Evolutionary conservation across 2,113 vertebrate genomes (phyloP).

Genomic region (Potamarius usumacintae): DNA sequence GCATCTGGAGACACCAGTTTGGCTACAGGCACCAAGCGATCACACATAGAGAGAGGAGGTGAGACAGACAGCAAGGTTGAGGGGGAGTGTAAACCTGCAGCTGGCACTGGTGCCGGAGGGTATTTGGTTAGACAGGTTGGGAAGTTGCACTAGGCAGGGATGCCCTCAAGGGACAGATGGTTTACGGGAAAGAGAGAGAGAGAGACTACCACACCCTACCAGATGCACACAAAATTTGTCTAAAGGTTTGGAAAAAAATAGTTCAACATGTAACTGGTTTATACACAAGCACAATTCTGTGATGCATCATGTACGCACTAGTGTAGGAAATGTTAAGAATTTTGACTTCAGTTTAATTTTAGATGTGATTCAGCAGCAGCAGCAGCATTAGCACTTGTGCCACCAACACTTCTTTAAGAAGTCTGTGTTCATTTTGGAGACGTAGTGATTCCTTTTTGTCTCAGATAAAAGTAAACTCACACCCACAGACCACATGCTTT

Average conservation of each 20-base stretch:
- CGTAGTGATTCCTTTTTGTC: not conserved
- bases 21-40: slow-evolving; percentile 73
- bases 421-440: not conserved
- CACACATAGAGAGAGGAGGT: slow-evolving; percentile 50
- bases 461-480: not conserved
- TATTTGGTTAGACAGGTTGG: slow-evolving; percentile 74
- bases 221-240: slow-evolving; percentile 38
- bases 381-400: not conserved
- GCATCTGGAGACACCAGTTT: slow-evolving; percentile 76
- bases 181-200: slow-evolving; percentile 46
- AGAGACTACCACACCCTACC: slow-evolving; percentile 35
- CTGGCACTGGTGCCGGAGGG: slow-evolving; percentile 71
- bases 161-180: slow-evolving; percentile 64
- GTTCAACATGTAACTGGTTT: slow-evolving; percentile 36
- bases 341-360: not conserved
- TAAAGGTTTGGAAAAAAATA: slow-evolving; percentile 27
- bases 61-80: slow-evolving; percentile 41
- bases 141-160: slow-evolving; percentile 66
- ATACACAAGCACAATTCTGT: not conserved
- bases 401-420: not conserved
- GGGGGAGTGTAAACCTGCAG: slow-evolving; percentile 69
- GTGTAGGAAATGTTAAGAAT: not conserved
- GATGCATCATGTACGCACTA: not conserved
- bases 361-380: not conserved
- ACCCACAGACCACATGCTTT: not conserved